Percentiles rank a stretch among this genome's conserved stretches.
Conservation (phyloP, 1,140 invertebrate species). For the Eurosta solidaginis region DNA sequence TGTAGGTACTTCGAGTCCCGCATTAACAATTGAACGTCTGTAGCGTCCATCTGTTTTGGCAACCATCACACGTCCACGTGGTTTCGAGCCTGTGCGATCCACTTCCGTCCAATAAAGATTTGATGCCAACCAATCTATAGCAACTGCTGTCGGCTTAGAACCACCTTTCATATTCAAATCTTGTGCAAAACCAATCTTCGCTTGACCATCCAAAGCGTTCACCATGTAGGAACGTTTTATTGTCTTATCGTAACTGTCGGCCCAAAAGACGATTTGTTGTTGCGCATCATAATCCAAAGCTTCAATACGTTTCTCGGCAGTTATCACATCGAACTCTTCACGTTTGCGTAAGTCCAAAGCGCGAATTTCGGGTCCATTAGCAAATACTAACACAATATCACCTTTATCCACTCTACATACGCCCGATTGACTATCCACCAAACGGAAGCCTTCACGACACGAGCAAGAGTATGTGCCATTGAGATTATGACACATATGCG, state of each 20-base stretch:
- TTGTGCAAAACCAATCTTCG: constrained; percentile 84
- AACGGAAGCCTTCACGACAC: constrained; percentile 81
- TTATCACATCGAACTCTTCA: constrained; percentile 76
- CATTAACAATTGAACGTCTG: constrained; percentile 73
- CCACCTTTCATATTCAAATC: constrained; percentile 82
- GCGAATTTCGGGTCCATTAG: constrained; percentile 86
- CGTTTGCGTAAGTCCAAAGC: constrained; percentile 70
- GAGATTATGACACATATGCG: constrained; percentile 89
- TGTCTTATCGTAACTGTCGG: constrained; percentile 84
- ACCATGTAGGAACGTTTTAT: constrained; percentile 92
- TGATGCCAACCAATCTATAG: constrained; percentile 89
- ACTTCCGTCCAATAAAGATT: constrained; percentile 95
- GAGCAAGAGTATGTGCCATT: constrained; percentile 90
- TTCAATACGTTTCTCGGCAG: constrained; percentile 82
- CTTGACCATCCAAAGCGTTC: constrained; percentile 73
- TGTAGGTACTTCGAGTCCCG: constrained; percentile 78
- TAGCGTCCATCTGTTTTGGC: constrained; percentile 89
- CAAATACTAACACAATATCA: constrained; percentile 69
- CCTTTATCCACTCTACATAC: constrained; percentile 75
- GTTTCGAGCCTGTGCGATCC: constrained; percentile 73
- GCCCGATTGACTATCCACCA: constrained; percentile 77
- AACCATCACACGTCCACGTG: constrained; percentile 80
- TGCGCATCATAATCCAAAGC: constrained; percentile 85
- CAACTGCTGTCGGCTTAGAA: constrained; percentile 80
- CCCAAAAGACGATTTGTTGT: constrained; percentile 88